These are phyloP conservation scores for Salvelinus sp. DNA, from an alignment of 2,113 vertebrate genomes.

Conservation along the genomic window DNA sequence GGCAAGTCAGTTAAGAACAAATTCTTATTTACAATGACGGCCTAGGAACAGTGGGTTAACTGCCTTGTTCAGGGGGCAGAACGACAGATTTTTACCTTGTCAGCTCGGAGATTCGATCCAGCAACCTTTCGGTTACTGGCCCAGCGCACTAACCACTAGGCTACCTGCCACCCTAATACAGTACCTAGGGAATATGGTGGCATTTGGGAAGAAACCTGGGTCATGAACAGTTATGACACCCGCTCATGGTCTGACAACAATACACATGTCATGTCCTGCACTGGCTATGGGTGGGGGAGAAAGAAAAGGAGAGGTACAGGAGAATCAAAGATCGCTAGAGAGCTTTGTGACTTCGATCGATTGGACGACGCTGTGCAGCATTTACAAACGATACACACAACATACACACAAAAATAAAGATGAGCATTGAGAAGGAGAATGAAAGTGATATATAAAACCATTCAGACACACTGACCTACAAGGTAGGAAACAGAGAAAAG, in stretches of 20 bases:
- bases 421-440: not conserved
- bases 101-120: too few relatives aligned
- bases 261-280: not conserved
- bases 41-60: too few relatives aligned
- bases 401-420: constrained; percentile 13
- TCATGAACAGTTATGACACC: not conserved
- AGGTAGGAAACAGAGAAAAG: constrained; percentile 72
- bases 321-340: not conserved
- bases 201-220: too few relatives aligned
- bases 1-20: too few relatives aligned
- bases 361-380: not conserved
- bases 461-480: constrained; percentile 55
- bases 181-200: too few relatives aligned
- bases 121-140: too few relatives aligned
- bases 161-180: too few relatives aligned
- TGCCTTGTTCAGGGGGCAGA: too few relatives aligned
- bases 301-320: not conserved
- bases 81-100: too few relatives aligned
- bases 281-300: too few relatives aligned
- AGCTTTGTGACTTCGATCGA: not conserved
- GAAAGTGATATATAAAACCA: constrained; percentile 31
- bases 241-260: not conserved
- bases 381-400: not conserved
- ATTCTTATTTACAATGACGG: too few relatives aligned
- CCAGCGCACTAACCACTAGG: too few relatives aligned